Evolutionary conservation across 2,113 vertebrate species (phyloP).

Genomic region (Corydoras sp.): DNA sequence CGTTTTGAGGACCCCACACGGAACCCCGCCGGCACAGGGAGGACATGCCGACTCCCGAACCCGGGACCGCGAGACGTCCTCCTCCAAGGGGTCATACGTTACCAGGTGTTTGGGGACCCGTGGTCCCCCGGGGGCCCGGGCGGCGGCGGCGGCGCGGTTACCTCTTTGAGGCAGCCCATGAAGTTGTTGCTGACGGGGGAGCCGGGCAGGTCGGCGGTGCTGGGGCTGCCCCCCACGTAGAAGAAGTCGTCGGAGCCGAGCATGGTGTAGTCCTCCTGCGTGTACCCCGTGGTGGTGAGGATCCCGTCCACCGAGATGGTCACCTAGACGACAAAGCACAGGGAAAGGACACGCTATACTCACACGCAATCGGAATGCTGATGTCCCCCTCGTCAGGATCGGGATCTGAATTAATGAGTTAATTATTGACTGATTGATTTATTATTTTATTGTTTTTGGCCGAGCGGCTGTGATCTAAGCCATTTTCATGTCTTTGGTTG

Average conservation of each 20-base stretch:
- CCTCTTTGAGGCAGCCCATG: conserved; percentile 99
- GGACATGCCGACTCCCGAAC: too few species aligned
- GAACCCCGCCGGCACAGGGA: too few species aligned
- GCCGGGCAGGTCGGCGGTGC: conserved; percentile 95
- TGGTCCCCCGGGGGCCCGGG: too few species aligned
- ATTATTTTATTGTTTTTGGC: conserved; percentile 33
- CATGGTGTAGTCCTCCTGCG: conserved; percentile 99
- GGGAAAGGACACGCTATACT: conserved; percentile 99
- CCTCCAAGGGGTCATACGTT: too few species aligned
- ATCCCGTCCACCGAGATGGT: conserved; percentile 99
- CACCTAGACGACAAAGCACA: conserved; percentile 99
- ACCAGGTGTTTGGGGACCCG: too few species aligned
- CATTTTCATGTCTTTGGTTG: conserved; percentile 90
- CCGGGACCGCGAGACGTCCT: too few species aligned
- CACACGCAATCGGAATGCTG: conserved; percentile 81
- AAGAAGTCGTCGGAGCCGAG: conserved; percentile 99
- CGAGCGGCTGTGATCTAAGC: conserved; percentile 60
- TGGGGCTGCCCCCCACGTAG: conserved; percentile 98
- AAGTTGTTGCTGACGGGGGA: conserved; percentile 99
- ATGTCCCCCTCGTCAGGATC: conserved; percentile 64
- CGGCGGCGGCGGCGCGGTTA: conserved; percentile 53
- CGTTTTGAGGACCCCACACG: too few species aligned
- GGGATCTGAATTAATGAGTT: conserved; percentile 6
- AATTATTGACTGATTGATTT: conserved; percentile 27
- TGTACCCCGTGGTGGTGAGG: conserved; percentile 99